Base-by-base conservation (phyloP, 2,797 vertebrate species). In the Triplophysa yarkandensis region DNA sequence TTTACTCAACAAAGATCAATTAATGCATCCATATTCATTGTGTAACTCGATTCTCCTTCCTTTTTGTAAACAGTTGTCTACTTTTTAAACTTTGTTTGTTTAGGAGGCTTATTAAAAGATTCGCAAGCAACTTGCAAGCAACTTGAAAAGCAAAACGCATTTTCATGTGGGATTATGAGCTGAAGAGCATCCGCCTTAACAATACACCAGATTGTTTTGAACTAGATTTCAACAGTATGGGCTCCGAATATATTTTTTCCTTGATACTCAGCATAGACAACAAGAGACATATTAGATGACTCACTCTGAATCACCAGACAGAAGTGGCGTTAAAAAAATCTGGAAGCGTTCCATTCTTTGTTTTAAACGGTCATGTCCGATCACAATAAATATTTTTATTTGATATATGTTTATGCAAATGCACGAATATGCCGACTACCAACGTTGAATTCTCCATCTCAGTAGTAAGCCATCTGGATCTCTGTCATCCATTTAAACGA, bases 181-280 rank as follows among this genome's bases (percentile, higher is more conserved):
- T 57, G 13, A 66, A 28, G n/a, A 55, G 44, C 21, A 71, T 25
- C 55, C 41, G 19, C 23, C 17, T 21, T 63, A 19, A 50, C 17
- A 25, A 25, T 25, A 16, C 55, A n/a, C 28, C 39, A 14, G 14
- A 57, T 28, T 28, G 41, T 60, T 66, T 66, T 60, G 19, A 63
- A 34, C 54, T 19, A 36, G 19, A 44, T 57, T 44, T 1, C 28
- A 34, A 16, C 3, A 34, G 7, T 9, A 10, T n/a, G 17, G 28
- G 17, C 16, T 58, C 28, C 4, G 28, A 65, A 65, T 32, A 25
- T 25, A 65, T 41, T 34, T 36, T 66, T 57, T 74, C 62, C 60
- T 57, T 74, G 61, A 74, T 65, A 65, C 71, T 44, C 19, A 34
- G 27, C 50, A 66, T 66, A 66, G 58, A 74, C 28, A 74, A 68